Conservation (phyloP, 2,888 invertebrate species). For the Caenorhabditis drosophilae region DNA sequence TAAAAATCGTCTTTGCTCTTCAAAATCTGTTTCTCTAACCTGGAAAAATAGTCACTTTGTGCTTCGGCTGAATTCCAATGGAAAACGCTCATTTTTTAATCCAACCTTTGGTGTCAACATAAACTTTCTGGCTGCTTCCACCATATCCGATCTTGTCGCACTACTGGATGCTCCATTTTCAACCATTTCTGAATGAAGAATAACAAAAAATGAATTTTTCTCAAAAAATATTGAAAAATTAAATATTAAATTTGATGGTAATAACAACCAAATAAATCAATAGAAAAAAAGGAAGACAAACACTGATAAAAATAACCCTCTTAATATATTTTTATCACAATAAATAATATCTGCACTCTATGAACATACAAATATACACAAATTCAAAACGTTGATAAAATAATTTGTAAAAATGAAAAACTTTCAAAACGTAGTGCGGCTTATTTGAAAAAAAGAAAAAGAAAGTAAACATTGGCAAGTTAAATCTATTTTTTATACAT, state of each 20-base stretch:
- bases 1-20: constrained; percentile 63
- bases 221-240: not conserved
- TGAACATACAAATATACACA: no score
- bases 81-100: no score
- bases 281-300: constrained; percentile 3
- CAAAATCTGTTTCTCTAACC: constrained; percentile 59
- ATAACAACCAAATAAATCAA: not conserved
- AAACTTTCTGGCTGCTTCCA: constrained; percentile 63
- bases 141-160: constrained; percentile 50
- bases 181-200: constrained; percentile 15
- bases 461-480: not conserved
- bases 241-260: not conserved
- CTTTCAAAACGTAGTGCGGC: no score
- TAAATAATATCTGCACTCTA: no score
- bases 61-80: no score
- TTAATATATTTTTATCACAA: no score
- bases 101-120: constrained; percentile 60
- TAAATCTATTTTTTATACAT: no score
- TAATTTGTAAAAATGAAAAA: no score
- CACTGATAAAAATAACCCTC: no score
- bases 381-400: no score
- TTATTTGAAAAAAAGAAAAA: not conserved
- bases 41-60: no score
- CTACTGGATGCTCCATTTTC: not conserved
- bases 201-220: not conserved